Evolutionary conservation across 37 sponge, comb jelly and placozoan species (phyloP), one percentile per base, ranked within the genome.

Genomic region (Axinella damicornis): DNA sequence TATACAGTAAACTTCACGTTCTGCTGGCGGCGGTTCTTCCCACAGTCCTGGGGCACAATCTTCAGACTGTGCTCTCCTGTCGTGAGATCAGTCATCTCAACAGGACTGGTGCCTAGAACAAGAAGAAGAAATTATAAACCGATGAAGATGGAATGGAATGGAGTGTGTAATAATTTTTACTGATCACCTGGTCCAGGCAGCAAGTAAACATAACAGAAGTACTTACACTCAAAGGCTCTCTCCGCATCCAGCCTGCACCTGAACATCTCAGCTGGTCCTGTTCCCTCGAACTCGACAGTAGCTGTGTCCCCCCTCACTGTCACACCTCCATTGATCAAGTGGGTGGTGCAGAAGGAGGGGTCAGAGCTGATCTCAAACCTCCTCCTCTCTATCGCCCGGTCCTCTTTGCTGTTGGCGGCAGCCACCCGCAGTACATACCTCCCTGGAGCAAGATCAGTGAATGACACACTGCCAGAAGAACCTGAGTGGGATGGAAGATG

Each of bases 301-400:
- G 30, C 53, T 21, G 21, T 38, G 4, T 28, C 73, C 27, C 53
- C 73, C 4, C 53, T n/a, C 22, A 72, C 30, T 20, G 5, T 46
- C 1, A 72, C 53, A 5, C 73, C 73, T 20, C 30, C 73, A 72
- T 72, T 72, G 22, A 72, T 72, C 27, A 72, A 46, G 73, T 72
- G 73, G 73, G 53, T 39, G 53, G 73, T 72, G 53, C 73, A 72
- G 27, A 14, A 46, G 53, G 21, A 21, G 5, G 46, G 22, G 30
- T 72, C 73, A 14, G 21, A 21, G 33, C 41, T 21, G 46, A 72
- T 72, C 73, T 72, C 73, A 46, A 72, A 72, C 15, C 24, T 14
- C 21, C 53, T 52, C 73, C 73, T 72, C 20, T 28, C 27, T 11
- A 72, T 52, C 22, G 22, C 73, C 53, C 28, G 38, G 53, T 72